These are phyloP conservation scores for Ctenodactylus gundi DNA, from an alignment of 2,113 vertebrate species.

Conservation along the genomic window DNA sequence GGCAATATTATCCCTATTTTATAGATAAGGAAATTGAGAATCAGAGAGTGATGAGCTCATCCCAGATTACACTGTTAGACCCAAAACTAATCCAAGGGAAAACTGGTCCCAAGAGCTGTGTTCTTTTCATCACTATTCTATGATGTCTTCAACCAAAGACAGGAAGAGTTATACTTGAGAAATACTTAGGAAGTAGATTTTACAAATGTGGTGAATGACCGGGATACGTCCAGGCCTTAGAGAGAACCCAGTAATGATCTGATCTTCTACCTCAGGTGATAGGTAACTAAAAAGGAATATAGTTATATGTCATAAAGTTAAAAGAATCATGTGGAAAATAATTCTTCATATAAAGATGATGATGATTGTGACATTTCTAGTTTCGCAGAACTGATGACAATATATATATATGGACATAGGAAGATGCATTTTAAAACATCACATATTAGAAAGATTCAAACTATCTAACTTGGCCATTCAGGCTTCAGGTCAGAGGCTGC, in stretches of 20 bases:
- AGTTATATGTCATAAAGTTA: background rate
- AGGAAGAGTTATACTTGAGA: background rate
- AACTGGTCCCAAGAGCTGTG: background rate
- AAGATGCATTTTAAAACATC: slow-evolving; percentile 14
- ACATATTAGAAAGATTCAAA: background rate
- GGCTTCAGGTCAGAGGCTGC: background rate
- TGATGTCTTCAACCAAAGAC: background rate
- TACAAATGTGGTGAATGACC: background rate
- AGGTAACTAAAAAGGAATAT: background rate
- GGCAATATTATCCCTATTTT: background rate
- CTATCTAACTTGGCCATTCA: background rate
- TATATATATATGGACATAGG: background rate
- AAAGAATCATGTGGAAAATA: slow-evolving; percentile 5
- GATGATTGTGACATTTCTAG: background rate
- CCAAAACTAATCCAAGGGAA: background rate
- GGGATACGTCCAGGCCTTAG: background rate
- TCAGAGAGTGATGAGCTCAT: slow-evolving; percentile 12
- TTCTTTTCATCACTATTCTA: background rate
- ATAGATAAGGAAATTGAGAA: background rate
- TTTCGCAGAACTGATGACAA: slow-evolving; percentile 17
- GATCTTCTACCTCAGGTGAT: background rate
- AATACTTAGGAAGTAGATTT: background rate
- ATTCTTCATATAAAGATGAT: background rate
- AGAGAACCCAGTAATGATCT: background rate
- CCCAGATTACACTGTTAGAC: background rate